phyloP scores from a whole-genome alignment of 2,113 vertebrate genomes.

The Elachura formosa region DNA sequence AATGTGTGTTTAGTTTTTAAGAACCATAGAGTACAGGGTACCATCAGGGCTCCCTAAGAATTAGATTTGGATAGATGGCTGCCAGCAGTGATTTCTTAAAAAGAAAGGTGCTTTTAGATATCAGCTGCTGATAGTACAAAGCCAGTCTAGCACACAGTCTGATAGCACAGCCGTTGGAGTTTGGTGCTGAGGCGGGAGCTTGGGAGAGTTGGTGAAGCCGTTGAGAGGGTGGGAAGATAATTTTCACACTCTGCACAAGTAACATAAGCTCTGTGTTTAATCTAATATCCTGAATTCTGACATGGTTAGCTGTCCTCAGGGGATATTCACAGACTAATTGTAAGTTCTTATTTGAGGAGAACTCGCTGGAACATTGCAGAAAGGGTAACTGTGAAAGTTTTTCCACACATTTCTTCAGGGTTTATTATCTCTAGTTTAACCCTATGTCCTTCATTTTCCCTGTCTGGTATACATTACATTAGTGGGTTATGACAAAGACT shows the following conservation, averaged over 20 bases:
- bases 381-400: background rate
- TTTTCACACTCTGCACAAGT: background rate
- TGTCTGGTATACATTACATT: background rate
- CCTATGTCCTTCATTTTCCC: background rate
- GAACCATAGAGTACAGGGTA: background rate
- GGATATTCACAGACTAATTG: background rate
- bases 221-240: background rate
- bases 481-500: background rate
- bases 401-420: background rate
- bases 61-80: background rate
- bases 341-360: background rate
- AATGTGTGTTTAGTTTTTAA: background rate
- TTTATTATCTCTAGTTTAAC: background rate
- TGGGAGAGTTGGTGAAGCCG: background rate
- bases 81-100: background rate
- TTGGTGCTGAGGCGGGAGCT: background rate
- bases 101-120: background rate
- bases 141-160: background rate
- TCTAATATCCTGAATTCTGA: background rate
- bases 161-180: rapidly evolving
- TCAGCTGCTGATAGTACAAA: background rate
- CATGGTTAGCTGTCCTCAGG: background rate
- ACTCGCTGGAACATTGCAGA: background rate
- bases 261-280: background rate
- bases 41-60: background rate